Evolutionary conservation across 2,888 invertebrate genomes (phyloP), one percentile per base, ranked within the genome.

Genomic region (Lapara coniferarum): DNA sequence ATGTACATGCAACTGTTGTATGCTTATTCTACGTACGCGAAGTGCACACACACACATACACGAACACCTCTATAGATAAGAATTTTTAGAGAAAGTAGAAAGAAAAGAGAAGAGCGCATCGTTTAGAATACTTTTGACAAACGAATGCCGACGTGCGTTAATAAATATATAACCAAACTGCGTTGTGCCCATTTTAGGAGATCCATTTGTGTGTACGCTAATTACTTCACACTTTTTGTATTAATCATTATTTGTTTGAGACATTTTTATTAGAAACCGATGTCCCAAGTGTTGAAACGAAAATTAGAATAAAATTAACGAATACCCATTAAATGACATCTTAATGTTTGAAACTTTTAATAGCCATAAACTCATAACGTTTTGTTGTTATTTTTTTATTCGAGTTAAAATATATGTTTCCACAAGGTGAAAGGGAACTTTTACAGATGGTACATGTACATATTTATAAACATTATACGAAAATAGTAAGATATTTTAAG

Each of bases 141-240:
- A 78, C 71, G 70, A 70, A 71, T 73, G 73, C 67, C 69, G 71
- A 49, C 69, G 67, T 69, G 25, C 71, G 68, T 68, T 72, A 74
- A 76, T 77, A 49, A 63, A 46, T 25, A 63, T 49, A 63, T 19
- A 49, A 49, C 63, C 46, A 63, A 59, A 59, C 59, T 12, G 2
- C 63, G 19, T 46, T 46, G 19, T 13, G 19, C 12, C 46, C 49
- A 63, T 49, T 14, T 63, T 57, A 75, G 73, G 55, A 70, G 68
- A 74, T 70, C 73, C 19, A 13, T 16, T 49, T 13, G 63, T 49
- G 63, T 19, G 63, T 63, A 19, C 8, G 46, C 63, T 63, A 63
- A 63, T 49, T 63, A 63, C 13, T 63, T 63, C 49, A 19, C 49
- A 63, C 63, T 63, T 63, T 49, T 49, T 46, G 63, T 63, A 49